Evolutionary conservation across 2,888 invertebrate genomes (phyloP).

Genomic region (Xylota segnis): DNA sequence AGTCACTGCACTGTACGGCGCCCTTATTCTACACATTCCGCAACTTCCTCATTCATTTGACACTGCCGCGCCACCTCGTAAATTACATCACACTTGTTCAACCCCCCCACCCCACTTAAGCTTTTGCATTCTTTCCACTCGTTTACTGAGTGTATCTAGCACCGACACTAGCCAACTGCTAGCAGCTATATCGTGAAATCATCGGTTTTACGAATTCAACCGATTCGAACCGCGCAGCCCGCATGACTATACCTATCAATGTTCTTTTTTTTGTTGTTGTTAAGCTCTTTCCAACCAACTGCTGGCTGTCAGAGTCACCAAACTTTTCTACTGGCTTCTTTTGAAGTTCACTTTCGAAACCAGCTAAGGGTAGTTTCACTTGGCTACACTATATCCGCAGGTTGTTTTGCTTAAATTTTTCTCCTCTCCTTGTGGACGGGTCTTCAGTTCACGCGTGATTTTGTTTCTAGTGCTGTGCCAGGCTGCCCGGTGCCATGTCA

Average conservation of each 20-base stretch:
- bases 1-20: constrained; percentile 59
- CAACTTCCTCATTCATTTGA: constrained; percentile 29
- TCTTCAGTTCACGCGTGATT: constrained; percentile 64
- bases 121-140: constrained; percentile 8
- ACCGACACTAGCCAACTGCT: constrained; percentile 40
- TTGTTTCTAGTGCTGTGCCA: constrained; percentile 46
- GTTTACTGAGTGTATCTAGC: constrained; percentile 29
- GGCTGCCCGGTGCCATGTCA: constrained; percentile 59
- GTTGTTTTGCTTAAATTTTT: constrained; percentile 47
- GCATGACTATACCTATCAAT: constrained; percentile 48
- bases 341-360: constrained; percentile 61
- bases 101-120: constrained; percentile 15
- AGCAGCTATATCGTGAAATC: constrained; percentile 55
- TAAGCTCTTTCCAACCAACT: constrained; percentile 39
- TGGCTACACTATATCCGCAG: constrained; percentile 57
- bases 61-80: constrained; percentile 20
- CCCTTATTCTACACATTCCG: constrained; percentile 18
- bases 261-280: constrained; percentile 56
- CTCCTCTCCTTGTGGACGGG: constrained; percentile 21
- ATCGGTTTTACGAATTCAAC: constrained; percentile 42
- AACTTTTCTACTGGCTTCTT: constrained; percentile 58
- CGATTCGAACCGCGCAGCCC: constrained; percentile 21
- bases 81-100: constrained; percentile 32
- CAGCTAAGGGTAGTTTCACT: constrained; percentile 63
- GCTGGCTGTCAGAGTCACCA: constrained; percentile 44